phyloP scores from a whole-genome alignment of 1,140 invertebrate species.

The Drosophila pectinifera region DNA sequence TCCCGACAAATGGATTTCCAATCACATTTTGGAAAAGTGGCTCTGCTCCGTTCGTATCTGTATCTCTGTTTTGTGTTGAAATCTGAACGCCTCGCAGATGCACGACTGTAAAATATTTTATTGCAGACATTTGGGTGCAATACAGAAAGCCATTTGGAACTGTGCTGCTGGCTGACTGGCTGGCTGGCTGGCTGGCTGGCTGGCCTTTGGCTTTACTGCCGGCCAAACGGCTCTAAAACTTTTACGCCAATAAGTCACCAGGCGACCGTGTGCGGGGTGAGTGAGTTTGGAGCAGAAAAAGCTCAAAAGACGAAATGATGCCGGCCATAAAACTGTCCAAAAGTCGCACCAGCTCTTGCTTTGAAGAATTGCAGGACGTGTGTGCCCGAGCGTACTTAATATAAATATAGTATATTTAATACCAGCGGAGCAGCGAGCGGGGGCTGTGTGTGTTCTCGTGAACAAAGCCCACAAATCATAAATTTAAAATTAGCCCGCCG shows the following conservation, averaged over 20 bases:
- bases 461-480: slow-evolving; percentile 64
- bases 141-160: slow-evolving; percentile 32
- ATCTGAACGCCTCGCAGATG: slow-evolving; percentile 35
- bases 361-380: slow-evolving; percentile 27
- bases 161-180: slow-evolving; percentile 8
- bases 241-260: slow-evolving; percentile 65
- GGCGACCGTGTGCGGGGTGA: slow-evolving; percentile 16
- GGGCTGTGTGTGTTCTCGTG: too few species aligned
- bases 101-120: slow-evolving; percentile 60
- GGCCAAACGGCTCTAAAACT: slow-evolving; percentile 34
- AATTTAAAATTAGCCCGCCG: slow-evolving; percentile 48
- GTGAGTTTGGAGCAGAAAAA: slow-evolving; percentile 8
- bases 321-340: slow-evolving; percentile 61
- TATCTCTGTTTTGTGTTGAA: slow-evolving; percentile 15
- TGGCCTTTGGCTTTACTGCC: slow-evolving; percentile 26
- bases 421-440: slow-evolving; percentile 4
- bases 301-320: slow-evolving; percentile 59
- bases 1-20: slow-evolving; percentile 3
- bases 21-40: slow-evolving; percentile 1
- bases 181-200: neutral
- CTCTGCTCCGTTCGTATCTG: neutral
- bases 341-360: slow-evolving; percentile 4
- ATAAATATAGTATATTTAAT: slow-evolving; percentile 22
- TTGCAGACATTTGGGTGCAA: slow-evolving; percentile 48
- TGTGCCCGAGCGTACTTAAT: slow-evolving; percentile 22